Evolutionary conservation across 2,888 invertebrate genomes (phyloP).

Genomic region (Didymodactylos carnosus): DNA sequence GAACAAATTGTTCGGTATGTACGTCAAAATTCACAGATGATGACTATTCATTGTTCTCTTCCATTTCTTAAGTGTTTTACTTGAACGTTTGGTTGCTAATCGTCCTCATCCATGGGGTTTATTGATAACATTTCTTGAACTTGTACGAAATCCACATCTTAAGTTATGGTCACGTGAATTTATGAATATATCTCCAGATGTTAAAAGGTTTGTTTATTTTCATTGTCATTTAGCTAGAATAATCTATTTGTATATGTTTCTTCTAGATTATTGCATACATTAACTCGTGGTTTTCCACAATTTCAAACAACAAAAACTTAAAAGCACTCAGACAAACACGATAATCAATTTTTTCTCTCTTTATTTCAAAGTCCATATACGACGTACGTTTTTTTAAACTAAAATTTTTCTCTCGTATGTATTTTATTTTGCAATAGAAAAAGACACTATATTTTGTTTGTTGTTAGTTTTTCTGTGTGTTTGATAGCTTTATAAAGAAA

Average conservation of each 20-base stretch:
- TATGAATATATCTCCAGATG: conserved; percentile 96
- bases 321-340: no score
- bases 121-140: conserved; percentile 89
- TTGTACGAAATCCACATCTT: conserved; percentile 58
- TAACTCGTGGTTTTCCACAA: not conserved
- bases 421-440: no score
- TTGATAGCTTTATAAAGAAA: no score
- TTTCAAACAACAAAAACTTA: not conserved
- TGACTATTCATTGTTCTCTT: not conserved
- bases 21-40: not conserved
- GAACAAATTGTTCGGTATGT: conserved; percentile 67
- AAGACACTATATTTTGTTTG: no score
- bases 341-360: no score
- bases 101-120: conserved; percentile 98
- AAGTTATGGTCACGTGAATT: conserved; percentile 99
- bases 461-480: no score
- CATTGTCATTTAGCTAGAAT: no score
- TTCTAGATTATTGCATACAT: not conserved
- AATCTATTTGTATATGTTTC: no score
- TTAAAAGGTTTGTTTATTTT: conserved; percentile 63
- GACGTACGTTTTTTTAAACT: no score
- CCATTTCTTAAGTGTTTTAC: conserved; percentile 53
- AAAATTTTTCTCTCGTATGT: no score
- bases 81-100: conserved; percentile 89
- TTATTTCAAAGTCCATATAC: no score